phyloP scores from a whole-genome alignment of 2,113 vertebrate genomes.

The Otocyon megalotis region DNA sequence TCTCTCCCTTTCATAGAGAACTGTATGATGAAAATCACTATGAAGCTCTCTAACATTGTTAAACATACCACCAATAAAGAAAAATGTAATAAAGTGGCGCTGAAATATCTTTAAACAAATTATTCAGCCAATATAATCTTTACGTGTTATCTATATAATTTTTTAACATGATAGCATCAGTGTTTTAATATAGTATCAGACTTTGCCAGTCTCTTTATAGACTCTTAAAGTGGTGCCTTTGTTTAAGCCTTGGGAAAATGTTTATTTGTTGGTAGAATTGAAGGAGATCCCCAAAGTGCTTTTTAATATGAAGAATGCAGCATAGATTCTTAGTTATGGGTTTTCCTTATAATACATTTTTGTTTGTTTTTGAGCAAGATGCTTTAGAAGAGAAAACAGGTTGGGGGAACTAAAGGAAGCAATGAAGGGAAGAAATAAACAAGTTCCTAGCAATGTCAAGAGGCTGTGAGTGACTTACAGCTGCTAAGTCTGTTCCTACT shows the following conservation, averaged over 20 bases:
- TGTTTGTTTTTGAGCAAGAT: conserved; percentile 60
- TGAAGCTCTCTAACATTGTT: conserved; percentile 66
- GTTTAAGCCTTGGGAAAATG: conserved; percentile 73
- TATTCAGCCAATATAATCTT: conserved; percentile 72
- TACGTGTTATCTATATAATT: conserved; percentile 70
- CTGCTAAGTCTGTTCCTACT: conserved; percentile 60
- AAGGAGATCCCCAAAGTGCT: conserved; percentile 65
- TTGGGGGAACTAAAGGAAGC: conserved; percentile 21
- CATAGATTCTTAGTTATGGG: conserved; percentile 62
- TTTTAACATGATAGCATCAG: conserved; percentile 56
- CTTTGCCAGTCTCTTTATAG: conserved; percentile 65
- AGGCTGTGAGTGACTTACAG: conserved; percentile 47
- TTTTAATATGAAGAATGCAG: conserved; percentile 73
- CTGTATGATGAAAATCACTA: conserved; percentile 36
- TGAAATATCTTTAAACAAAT: conserved; percentile 74
- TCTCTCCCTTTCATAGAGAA: conserved; percentile 31
- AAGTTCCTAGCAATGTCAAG: conserved; percentile 47
- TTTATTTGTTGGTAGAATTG: conserved; percentile 76
- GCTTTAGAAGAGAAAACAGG: conserved; percentile 69
- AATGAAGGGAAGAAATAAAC: conserved; percentile 67
- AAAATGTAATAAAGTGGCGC: conserved; percentile 66
- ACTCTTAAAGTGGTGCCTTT: conserved; percentile 62
- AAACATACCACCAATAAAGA: conserved; percentile 66
- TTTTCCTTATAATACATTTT: conserved; percentile 66
- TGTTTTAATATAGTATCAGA: conserved; percentile 65